Evolutionary conservation across 2,113 vertebrate genomes (phyloP).

Genomic region (Seriola quinqueradiata): DNA sequence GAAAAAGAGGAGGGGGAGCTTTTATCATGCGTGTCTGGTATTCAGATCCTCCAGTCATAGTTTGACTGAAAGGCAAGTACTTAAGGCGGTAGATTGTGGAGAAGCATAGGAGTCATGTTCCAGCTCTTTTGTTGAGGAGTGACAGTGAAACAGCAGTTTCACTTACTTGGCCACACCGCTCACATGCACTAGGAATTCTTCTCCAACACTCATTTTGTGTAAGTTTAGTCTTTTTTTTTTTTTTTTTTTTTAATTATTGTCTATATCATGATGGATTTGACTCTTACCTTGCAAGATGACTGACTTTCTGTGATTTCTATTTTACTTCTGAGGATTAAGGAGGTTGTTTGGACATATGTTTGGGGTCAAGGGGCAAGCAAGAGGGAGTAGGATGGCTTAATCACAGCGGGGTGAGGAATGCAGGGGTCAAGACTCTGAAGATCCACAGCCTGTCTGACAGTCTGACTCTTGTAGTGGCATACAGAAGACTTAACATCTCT

Average conservation of each 20-base stretch:
- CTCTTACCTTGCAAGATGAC: constrained; percentile 27
- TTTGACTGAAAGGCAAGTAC: constrained; percentile 70
- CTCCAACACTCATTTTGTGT: constrained; percentile 11
- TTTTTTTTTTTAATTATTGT: background rate
- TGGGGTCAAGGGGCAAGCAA: constrained; percentile 65
- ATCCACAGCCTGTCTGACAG: constrained; percentile 8
- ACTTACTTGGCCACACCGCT: constrained; percentile 15
- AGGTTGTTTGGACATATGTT: constrained; percentile 79
- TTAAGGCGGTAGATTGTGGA: constrained; percentile 52
- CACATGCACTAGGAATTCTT: constrained; percentile 25
- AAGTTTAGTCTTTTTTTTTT: background rate
- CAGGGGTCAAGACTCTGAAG: constrained; percentile 64
- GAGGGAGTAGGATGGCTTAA: constrained; percentile 61
- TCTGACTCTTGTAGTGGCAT: constrained; percentile 31
- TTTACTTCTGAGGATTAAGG: constrained; percentile 67
- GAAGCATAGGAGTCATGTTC: constrained; percentile 60
- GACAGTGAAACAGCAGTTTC: constrained; percentile 41
- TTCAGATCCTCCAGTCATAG: constrained; percentile 69
- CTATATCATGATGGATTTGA: constrained; percentile 31
- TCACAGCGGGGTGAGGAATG: constrained; percentile 78
- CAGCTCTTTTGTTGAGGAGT: constrained; percentile 59
- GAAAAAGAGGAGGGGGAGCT: constrained; percentile 53
- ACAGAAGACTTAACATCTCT: constrained; percentile 22
- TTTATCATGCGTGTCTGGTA: constrained; percentile 75
- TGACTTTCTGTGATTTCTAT: constrained; percentile 46